Evolutionary conservation across 1,140 invertebrate genomes (phyloP).

Genomic region (Tribolium madens): DNA sequence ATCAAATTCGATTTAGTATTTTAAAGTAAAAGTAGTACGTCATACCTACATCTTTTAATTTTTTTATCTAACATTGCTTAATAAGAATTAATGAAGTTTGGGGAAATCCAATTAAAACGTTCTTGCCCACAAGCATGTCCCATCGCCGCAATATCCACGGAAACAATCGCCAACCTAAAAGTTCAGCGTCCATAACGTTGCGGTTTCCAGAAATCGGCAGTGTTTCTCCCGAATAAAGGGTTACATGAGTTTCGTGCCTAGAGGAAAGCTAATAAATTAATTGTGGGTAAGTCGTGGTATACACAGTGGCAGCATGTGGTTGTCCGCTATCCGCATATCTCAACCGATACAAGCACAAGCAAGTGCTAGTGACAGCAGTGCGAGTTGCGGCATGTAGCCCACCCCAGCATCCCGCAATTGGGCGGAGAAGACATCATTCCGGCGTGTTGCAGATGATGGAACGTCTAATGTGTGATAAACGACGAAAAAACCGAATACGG

Average conservation of each 20-base stretch:
- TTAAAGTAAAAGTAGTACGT: too few relatives aligned
- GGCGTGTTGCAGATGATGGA: conserved; percentile 43
- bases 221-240: conserved; percentile 1
- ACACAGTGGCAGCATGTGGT: conserved; percentile 36
- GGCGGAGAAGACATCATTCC: conserved; percentile 48
- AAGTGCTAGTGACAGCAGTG: conserved; percentile 54
- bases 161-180: background rate
- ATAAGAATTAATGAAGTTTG: too few relatives aligned
- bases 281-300: conserved; percentile 29
- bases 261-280: conserved; percentile 15
- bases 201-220: conserved; percentile 3
- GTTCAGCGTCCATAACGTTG: background rate
- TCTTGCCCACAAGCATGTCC: too few relatives aligned
- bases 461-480: conserved; percentile 37
- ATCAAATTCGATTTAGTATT: too few relatives aligned
- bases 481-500: conserved; percentile 1
- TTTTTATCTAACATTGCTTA: too few relatives aligned
- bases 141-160: too few relatives aligned
- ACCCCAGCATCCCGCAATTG: conserved; percentile 34
- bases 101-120: too few relatives aligned
- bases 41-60: too few relatives aligned
- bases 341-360: conserved; percentile 54
- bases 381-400: conserved; percentile 41
- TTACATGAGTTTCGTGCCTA: background rate
- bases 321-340: conserved; percentile 50